Evolutionary conservation across 23 tunicate species (phyloP).

Genomic region (Trididemnum clinides): DNA sequence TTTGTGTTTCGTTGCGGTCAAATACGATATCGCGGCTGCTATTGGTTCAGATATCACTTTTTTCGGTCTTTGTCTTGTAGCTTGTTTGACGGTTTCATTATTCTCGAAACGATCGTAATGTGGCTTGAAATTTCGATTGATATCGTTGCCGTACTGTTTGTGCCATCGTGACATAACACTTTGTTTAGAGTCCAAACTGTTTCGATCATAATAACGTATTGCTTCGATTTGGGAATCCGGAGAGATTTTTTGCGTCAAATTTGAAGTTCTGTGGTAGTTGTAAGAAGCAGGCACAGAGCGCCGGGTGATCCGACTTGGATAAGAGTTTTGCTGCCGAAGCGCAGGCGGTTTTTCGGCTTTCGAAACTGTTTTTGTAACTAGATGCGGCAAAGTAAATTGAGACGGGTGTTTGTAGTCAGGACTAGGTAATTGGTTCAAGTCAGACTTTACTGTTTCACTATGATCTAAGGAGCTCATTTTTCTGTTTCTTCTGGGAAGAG

Average conservation of each 20-base stretch:
- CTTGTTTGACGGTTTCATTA: background rate
- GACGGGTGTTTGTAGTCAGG: background rate
- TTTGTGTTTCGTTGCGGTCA: slow-evolving; percentile 44
- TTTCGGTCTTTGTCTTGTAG: slow-evolving; percentile 23
- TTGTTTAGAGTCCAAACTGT: background rate
- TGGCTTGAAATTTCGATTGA: background rate
- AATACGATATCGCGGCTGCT: slow-evolving; percentile 60
- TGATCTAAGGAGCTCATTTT: background rate
- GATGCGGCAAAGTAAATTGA: background rate
- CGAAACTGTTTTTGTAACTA: background rate
- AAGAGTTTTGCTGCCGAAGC: background rate
- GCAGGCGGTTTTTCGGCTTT: background rate
- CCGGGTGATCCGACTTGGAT: background rate
- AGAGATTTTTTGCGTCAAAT: background rate
- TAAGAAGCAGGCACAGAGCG: slow-evolving; percentile 10
- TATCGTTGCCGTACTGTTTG: background rate
- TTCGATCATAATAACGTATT: background rate
- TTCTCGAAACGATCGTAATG: background rate
- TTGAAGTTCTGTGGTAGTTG: background rate
- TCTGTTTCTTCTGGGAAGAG: background rate
- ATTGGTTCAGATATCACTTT: slow-evolving; percentile 61
- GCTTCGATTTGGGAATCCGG: background rate
- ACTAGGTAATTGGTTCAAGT: background rate
- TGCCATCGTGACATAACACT: background rate
- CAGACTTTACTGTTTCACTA: background rate